Percentiles rank a stretch among this genome's conserved stretches.
Conservation (phyloP, 2,797 vertebrate species). For the Gadopsis bispinosus region DNA sequence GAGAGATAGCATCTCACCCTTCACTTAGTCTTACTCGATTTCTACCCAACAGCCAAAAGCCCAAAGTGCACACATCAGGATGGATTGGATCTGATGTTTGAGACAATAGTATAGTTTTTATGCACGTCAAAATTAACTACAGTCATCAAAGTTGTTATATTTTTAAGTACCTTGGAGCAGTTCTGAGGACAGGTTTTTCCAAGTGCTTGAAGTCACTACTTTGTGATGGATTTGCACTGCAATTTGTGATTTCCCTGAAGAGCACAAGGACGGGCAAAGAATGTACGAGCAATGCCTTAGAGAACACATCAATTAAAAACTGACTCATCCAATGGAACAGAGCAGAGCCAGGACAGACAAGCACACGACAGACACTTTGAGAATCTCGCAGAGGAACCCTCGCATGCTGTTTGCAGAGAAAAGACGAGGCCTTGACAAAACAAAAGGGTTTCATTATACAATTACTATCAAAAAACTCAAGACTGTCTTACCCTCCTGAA, state of each 20-base stretch:
- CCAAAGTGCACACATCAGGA: conserved; percentile 79
- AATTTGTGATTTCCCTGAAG: conserved; percentile 84
- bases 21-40: conserved; percentile 25
- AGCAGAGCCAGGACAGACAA: conserved; percentile 62
- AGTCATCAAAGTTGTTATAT: conserved; percentile 52
- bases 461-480: conserved; percentile 60
- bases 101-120: conserved; percentile 47
- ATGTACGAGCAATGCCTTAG: conserved; percentile 87
- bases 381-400: conserved; percentile 46
- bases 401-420: conserved; percentile 56
- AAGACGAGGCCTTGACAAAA: conserved; percentile 39
- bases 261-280: conserved; percentile 85
- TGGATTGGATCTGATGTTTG: conserved; percentile 29
- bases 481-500: conserved; percentile 41
- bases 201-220: conserved; percentile 71
- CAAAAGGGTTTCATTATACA: conserved; percentile 47
- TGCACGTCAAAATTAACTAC: conserved; percentile 61
- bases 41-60: conserved; percentile 74
- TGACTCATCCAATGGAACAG: conserved; percentile 78
- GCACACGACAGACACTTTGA: conserved; percentile 39
- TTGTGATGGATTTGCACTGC: conserved; percentile 82
- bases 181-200: conserved; percentile 72
- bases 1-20: conserved; percentile 22
- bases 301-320: conserved; percentile 84
- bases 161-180: conserved; percentile 76